Percentiles rank a stretch among this genome's conserved stretches.
phyloP scores from a whole-genome alignment of 2,888 invertebrate species.

The Esperia sulphurella region DNA sequence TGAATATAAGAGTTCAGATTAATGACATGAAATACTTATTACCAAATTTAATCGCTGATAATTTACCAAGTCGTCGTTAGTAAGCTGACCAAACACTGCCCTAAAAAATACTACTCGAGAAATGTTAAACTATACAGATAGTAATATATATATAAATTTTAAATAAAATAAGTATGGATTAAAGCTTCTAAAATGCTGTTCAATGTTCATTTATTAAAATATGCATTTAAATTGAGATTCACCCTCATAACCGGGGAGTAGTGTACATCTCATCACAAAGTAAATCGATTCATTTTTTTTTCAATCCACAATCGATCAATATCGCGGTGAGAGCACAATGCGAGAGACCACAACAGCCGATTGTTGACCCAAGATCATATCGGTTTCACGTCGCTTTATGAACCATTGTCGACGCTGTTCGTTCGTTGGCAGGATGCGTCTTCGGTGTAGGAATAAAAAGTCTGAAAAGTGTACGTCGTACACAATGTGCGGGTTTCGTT shows the following conservation, averaged over 20 bases:
- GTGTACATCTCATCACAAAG: slow-evolving; percentile 21
- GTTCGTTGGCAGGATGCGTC: slow-evolving; percentile 42
- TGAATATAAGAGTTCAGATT: too few species aligned
- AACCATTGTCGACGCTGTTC: slow-evolving; percentile 35
- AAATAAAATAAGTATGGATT: too few species aligned
- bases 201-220: neutral
- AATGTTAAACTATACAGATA: too few species aligned
- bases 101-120: too few species aligned
- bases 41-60: too few species aligned
- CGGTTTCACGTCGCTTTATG: slow-evolving; percentile 56
- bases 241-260: neutral
- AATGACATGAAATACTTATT: too few species aligned
- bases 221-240: slow-evolving; percentile 13
- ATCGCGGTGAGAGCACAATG: slow-evolving; percentile 46
- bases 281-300: slow-evolving; percentile 47
- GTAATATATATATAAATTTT: too few species aligned
- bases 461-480: too few species aligned
- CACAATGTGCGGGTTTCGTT: too few species aligned
- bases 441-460: slow-evolving; percentile 17
- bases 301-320: slow-evolving; percentile 50
- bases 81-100: too few species aligned
- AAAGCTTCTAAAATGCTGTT: too few species aligned
- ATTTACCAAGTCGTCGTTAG: too few species aligned
- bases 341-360: slow-evolving; percentile 51
- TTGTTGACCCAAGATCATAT: slow-evolving; percentile 65